Evolutionary conservation across 2,888 invertebrate species (phyloP).

Genomic region (Pyralis farinalis): DNA sequence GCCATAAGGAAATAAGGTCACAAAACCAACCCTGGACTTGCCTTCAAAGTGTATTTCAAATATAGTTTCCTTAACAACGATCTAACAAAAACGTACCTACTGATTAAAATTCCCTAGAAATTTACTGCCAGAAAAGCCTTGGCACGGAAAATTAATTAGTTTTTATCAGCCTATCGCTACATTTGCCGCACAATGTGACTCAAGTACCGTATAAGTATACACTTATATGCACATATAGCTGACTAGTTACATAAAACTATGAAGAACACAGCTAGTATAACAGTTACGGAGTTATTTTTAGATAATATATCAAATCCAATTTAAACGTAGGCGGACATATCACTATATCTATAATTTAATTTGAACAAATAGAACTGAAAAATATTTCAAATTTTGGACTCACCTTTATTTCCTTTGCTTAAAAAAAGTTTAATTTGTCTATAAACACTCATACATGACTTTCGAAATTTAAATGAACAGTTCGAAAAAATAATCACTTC

Average conservation of each 20-base stretch:
- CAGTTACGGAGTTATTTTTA: constrained; percentile 3
- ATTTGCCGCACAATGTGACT: constrained; percentile 18
- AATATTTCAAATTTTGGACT: constrained; percentile 19
- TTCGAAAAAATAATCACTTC: constrained; percentile 19
- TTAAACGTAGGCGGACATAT: constrained; percentile 16
- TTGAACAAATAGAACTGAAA: constrained; percentile 26
- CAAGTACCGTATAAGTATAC: constrained; percentile 18
- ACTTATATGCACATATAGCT: constrained; percentile 17
- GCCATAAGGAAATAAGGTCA: constrained; percentile 1
- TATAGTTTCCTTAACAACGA: constrained; percentile 6
- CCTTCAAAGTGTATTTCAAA: constrained; percentile 1
- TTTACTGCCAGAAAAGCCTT: constrained; percentile 15
- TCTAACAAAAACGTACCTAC: constrained; percentile 10
- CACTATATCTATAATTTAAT: constrained; percentile 29
- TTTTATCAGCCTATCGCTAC: constrained; percentile 20
- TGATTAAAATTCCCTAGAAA: constrained; percentile 12
- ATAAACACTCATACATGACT: constrained; percentile 29
- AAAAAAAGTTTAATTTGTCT: constrained; percentile 17
- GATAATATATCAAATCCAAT: constrained; percentile 31
- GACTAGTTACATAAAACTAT: constrained; percentile 20
- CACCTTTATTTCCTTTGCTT: constrained; percentile 19
- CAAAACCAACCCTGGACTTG: neutral
- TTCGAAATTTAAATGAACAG: constrained; percentile 4
- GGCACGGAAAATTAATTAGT: constrained; percentile 21
- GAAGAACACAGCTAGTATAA: neutral